Evolutionary conservation across 2,888 invertebrate genomes (phyloP), one percentile per base, ranked within the genome.

Genomic region (Andrena haemorrhoa): DNA sequence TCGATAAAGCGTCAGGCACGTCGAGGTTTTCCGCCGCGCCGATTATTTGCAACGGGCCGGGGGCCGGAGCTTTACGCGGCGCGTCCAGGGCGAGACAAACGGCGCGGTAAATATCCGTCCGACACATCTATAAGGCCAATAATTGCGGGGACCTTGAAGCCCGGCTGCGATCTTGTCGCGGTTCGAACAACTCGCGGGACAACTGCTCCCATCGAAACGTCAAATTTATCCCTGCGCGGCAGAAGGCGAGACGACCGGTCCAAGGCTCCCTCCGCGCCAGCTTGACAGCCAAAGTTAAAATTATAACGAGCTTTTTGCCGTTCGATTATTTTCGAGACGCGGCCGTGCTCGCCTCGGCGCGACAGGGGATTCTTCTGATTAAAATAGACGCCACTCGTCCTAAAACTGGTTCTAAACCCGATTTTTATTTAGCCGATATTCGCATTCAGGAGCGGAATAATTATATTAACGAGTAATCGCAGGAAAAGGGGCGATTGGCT

Each of bases 41-140:
- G 63, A 12, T 69, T 72, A 64, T 74, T 74, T 49, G 73, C 73
- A 41, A 61, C 73, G 51, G 23, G 41, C 41, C 26, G 26, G 65
- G 33, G 20, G 41, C n/a, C 47, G 10, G 8, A 74, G 79, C 53
- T 61, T 65, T 71, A 61, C 74, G 51, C 35, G 31, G 35, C 60
- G 35, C 66, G 74, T 77, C 23, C 73, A 20, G 56, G 26, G 71
- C 68, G 64, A 79, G 76, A 85, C 75, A 83, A 85, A 85, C 84
- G 84, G 73, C 69, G 84, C 84, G 66, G 76, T 83, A 83, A 85
- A 85, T 83, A 82, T 85, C 80, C 80, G 73, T 77, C 83, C 75
- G 83, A 80, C 84, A 83, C 85, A 83, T 86, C 79, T 82, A 77
- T 85, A 77, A 82, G 82, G 63, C 75, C 76, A 85, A 87, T 87